These are phyloP conservation scores for Falcunculus frontatus DNA, from an alignment of 2,113 vertebrate species.

Conservation along the genomic window DNA sequence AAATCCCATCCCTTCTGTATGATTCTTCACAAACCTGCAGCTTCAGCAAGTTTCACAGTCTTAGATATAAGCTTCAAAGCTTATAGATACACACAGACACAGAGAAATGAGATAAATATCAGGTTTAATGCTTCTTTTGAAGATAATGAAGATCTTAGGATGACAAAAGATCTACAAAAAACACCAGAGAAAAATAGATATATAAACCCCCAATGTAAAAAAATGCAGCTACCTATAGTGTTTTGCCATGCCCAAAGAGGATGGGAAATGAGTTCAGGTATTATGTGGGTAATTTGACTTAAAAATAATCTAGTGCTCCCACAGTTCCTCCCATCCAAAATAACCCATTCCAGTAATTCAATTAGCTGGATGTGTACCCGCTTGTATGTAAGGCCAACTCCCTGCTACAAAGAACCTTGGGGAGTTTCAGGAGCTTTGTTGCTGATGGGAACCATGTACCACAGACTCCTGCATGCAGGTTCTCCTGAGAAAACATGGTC, in stretches of 20 bases:
- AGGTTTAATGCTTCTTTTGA: constrained; percentile 2
- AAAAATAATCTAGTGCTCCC: not conserved
- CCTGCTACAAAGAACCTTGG: not conserved
- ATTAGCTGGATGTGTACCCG: not conserved
- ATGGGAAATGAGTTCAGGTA: not conserved
- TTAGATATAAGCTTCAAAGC: not conserved
- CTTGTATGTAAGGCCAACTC: not conserved
- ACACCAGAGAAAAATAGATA: not conserved
- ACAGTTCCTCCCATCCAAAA: not conserved
- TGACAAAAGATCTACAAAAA: constrained; percentile 42
- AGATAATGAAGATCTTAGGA: constrained; percentile 25
- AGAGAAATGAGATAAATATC: not conserved
- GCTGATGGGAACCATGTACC: not conserved
- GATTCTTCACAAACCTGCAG: not conserved
- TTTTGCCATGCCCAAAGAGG: not conserved
- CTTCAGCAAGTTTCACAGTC: not conserved
- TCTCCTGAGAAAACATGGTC: not conserved
- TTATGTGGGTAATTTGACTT: not conserved
- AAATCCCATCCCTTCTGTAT: not conserved
- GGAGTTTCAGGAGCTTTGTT: not conserved
- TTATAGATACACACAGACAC: not conserved
- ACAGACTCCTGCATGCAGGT: not conserved
- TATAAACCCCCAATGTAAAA: not conserved
- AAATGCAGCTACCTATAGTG: not conserved
- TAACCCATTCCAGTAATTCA: not conserved